Evolutionary conservation across 2,888 invertebrate species (phyloP).

Genomic region (Mythimna vitellina): DNA sequence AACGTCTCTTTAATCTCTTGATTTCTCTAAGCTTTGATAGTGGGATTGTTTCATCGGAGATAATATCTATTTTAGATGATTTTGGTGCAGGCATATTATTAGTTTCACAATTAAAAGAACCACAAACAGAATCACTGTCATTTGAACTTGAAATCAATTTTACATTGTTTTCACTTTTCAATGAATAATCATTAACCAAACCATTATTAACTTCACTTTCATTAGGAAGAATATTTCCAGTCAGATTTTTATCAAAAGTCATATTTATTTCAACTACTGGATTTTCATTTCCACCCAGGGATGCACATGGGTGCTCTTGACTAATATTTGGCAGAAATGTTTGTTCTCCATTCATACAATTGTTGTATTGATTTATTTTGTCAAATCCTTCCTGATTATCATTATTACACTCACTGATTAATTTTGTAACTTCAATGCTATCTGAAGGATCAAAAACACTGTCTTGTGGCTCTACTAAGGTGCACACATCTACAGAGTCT

Average conservation of each 20-base stretch:
- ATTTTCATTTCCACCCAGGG: slow-evolving; percentile 29
- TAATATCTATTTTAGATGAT: slow-evolving; percentile 70
- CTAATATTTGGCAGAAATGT: slow-evolving; percentile 8
- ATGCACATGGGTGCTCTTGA: slow-evolving; percentile 8
- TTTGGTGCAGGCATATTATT: slow-evolving; percentile 20
- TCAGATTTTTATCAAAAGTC: slow-evolving; percentile 10
- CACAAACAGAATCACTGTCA: slow-evolving; percentile 2
- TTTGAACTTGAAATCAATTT: slow-evolving; percentile 22
- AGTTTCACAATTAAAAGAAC: slow-evolving; percentile 4
- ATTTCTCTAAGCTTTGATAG: slow-evolving; percentile 64
- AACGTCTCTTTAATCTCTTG: slow-evolving; percentile 44
- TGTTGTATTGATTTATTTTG: slow-evolving; percentile 14
- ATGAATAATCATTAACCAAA: slow-evolving; percentile 49
- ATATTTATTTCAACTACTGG: slow-evolving; percentile 8
- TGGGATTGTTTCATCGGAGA: slow-evolving; percentile 74
- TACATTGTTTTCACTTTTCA: slow-evolving; percentile 44
- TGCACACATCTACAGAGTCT: slow-evolving; percentile 4
- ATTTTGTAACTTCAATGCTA: slow-evolving; percentile 12
- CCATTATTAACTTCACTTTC: slow-evolving; percentile 35
- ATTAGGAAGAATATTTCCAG: neutral
- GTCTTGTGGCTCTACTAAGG: slow-evolving; percentile 11
- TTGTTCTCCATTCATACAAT: slow-evolving; percentile 18
- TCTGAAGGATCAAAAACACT: slow-evolving; percentile 14
- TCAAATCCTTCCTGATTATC: slow-evolving; percentile 13
- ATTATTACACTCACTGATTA: slow-evolving; percentile 3